Conservation (phyloP, 2,888 invertebrate species). For the Morpho deidamia region DNA sequence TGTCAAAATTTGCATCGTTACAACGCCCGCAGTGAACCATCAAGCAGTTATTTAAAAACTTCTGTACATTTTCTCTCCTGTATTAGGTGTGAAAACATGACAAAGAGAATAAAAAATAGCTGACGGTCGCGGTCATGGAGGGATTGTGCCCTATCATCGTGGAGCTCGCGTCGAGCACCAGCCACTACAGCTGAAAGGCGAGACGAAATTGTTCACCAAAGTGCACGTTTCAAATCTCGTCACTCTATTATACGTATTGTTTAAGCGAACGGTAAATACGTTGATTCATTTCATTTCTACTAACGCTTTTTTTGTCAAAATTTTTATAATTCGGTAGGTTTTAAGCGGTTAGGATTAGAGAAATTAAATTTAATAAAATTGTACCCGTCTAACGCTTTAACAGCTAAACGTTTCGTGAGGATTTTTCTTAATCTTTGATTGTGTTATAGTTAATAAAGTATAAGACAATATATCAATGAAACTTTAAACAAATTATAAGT, state of each 20-base stretch:
- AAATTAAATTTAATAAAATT: too few relatives aligned
- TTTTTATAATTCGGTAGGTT: too few relatives aligned
- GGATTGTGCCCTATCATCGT: slow-evolving; percentile 32
- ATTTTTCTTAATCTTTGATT: too few relatives aligned
- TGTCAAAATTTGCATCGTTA: too few relatives aligned
- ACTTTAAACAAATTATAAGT: too few relatives aligned
- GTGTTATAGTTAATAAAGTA: too few relatives aligned
- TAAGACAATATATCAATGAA: too few relatives aligned
- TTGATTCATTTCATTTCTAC: neutral
- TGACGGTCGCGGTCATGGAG: slow-evolving; percentile 23
- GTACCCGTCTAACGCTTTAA: too few relatives aligned
- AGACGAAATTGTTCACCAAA: slow-evolving; percentile 21
- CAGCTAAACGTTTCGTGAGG: too few relatives aligned
- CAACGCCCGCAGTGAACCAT: neutral
- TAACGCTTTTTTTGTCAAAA: too few relatives aligned
- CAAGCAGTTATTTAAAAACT: neutral
- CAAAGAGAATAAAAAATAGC: slow-evolving; percentile 19
- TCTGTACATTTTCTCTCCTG: slow-evolving; percentile 9
- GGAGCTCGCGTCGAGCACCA: slow-evolving; percentile 22
- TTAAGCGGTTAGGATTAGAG: too few relatives aligned
- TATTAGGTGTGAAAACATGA: slow-evolving; percentile 16
- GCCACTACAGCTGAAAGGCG: slow-evolving; percentile 23
- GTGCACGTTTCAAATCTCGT: slow-evolving; percentile 23
- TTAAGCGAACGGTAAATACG: slow-evolving; percentile 6
- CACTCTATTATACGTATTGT: slow-evolving; percentile 17